Evolutionary conservation across 2,797 vertebrate genomes (phyloP).

Genomic region (Pitangus sulphuratus): DNA sequence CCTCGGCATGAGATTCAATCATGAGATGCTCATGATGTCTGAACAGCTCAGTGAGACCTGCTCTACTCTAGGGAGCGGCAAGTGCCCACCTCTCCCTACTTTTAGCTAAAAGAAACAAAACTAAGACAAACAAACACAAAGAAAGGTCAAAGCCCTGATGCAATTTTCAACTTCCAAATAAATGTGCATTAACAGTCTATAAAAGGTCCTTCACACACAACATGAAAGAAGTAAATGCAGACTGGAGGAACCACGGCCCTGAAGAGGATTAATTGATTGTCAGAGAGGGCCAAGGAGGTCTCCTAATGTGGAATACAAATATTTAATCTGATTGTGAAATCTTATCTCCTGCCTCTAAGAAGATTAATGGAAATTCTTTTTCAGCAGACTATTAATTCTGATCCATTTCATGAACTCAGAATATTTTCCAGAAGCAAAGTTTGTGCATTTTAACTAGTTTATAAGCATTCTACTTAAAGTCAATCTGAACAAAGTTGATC

Average conservation of each 20-base stretch:
- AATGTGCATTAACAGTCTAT: neutral
- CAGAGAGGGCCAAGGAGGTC: conserved; percentile 8
- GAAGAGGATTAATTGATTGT: conserved; percentile 40
- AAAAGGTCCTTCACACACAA: neutral
- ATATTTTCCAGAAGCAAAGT: conserved; percentile 8
- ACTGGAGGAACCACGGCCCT: neutral
- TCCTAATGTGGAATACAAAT: conserved; percentile 31
- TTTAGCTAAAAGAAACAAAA: neutral
- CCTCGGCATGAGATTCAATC: neutral
- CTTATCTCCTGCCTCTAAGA: conserved; percentile 50
- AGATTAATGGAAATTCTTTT: conserved; percentile 49
- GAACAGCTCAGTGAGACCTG: neutral
- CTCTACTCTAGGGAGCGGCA: neutral
- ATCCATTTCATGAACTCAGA: neutral
- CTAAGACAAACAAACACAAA: neutral
- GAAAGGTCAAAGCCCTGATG: neutral
- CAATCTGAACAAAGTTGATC: neutral
- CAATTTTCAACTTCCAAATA: neutral
- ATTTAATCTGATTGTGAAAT: conserved; percentile 65
- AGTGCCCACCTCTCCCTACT: neutral
- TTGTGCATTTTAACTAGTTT: neutral
- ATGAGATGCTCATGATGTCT: neutral
- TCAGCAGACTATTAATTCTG: conserved; percentile 31
- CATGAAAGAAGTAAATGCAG: neutral
- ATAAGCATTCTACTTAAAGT: conserved; percentile 23